Percentiles rank a stretch among this genome's conserved stretches.
phyloP scores from a whole-genome alignment of 2,113 vertebrate species.

The Dasyurus viverrinus region DNA sequence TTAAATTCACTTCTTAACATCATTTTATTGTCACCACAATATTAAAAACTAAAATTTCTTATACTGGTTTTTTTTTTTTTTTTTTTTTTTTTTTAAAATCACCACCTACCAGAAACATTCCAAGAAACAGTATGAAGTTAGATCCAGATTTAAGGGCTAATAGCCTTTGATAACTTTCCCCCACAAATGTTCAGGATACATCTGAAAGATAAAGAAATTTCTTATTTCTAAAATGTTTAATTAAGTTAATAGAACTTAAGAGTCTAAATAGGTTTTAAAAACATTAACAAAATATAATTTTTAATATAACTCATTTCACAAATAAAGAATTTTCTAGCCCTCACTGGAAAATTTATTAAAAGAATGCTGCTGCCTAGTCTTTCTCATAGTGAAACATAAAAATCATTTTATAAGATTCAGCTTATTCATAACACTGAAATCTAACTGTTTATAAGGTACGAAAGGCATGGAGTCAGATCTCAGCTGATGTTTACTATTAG shows the following conservation, averaged over 20 bases:
- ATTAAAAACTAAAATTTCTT: slow-evolving; percentile 5
- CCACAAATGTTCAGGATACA: slow-evolving; percentile 30
- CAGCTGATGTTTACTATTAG: neutral
- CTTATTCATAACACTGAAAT: neutral
- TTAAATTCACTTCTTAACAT: slow-evolving; percentile 37
- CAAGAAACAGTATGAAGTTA: neutral
- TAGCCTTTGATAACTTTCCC: neutral
- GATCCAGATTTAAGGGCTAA: slow-evolving; percentile 28
- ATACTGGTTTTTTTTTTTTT: neutral
- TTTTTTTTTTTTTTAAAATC: too few species aligned
- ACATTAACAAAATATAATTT: neutral
- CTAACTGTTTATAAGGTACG: neutral
- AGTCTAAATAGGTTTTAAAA: slow-evolving; percentile 29
- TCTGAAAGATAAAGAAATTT: slow-evolving; percentile 63
- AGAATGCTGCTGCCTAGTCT: neutral
- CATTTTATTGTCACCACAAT: neutral
- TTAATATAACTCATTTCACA: too few species aligned
- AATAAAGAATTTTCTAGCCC: too few species aligned
- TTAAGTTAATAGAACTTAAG: neutral
- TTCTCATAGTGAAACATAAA: neutral
- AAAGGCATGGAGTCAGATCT: neutral
- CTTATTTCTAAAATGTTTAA: slow-evolving; percentile 29
- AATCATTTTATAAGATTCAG: neutral
- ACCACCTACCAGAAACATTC: slow-evolving; percentile 52
- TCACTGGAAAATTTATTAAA: neutral